Evolutionary conservation across 2,888 invertebrate species (phyloP), one percentile per base, ranked within the genome.

Genomic region (Ophraella communa): DNA sequence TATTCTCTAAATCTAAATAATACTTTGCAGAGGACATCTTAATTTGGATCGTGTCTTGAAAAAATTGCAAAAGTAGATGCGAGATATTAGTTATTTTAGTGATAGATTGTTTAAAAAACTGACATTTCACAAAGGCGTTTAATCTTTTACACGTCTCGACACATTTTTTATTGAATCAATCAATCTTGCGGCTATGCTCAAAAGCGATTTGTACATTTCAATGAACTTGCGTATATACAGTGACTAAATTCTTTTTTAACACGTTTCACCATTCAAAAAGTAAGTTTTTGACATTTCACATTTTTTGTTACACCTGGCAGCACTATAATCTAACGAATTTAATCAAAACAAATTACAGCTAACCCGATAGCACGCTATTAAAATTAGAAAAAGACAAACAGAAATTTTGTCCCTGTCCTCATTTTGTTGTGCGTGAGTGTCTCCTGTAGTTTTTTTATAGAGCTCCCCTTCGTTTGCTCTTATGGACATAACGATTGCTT

Each of bases 401-500:
- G 66, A 64, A 63, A 42, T 60, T 52, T 14, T 47, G 63, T 62
- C 65, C 65, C 56, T 57, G 42, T 54, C 62, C 42, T 49, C 66
- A 65, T 67, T 69, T 69, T 64, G 67, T 65, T 65, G 62, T 65
- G 64, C 67, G 68, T 65, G 62, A 61, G 71, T 73, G 71, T 75
- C 75, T 74, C 75, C 76, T 74, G 74, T 66, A 60, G 71, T 66
- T 67, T 67, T n/a, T 71, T 71, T 73, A 73, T 75, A 72, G 70
- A 72, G 68, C 67, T 55, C 67, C 27, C 67, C 64, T 51, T 55
- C 58, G 55, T 51, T 21, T 27, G 42, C 53, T 63, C 45, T 45
- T 65, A 71, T 67, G 69, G 72, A 74, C 72, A 72, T 74, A 75
- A 75, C 74, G 74, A 76, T 75, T 71, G 70, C 68, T 69, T 73